phyloP scores from a whole-genome alignment of 2,888 invertebrate species.

The Himalopsyche anomala region DNA sequence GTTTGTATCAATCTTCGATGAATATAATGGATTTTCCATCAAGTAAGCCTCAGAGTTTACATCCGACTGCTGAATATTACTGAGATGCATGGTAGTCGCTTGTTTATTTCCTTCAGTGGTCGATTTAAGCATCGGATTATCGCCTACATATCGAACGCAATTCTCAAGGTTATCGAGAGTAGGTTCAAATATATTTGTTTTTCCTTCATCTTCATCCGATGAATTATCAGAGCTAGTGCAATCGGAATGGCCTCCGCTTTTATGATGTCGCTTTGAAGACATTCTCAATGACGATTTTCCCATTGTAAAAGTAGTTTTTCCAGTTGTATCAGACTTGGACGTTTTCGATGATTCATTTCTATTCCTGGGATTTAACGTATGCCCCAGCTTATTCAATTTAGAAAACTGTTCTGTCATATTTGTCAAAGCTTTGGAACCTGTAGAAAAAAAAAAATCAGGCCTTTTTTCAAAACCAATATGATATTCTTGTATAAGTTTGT shows the following conservation, averaged over 20 bases:
- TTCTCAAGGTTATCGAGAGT: conserved; percentile 76
- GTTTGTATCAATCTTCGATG: conserved; percentile 74
- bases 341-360: conserved; percentile 71
- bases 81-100: conserved; percentile 68
- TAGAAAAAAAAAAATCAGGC: conserved; percentile 65
- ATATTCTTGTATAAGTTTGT: neutral
- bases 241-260: conserved; percentile 82
- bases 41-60: conserved; percentile 67
- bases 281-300: conserved; percentile 73
- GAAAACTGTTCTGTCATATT: conserved; percentile 93
- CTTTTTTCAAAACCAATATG: conserved; percentile 23
- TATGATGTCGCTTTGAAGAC: conserved; percentile 75
- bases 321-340: conserved; percentile 73
- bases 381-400: conserved; percentile 85
- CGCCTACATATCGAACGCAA: conserved; percentile 75
- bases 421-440: conserved; percentile 89
- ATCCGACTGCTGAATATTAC: conserved; percentile 69
- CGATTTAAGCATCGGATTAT: conserved; percentile 68
- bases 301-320: conserved; percentile 75
- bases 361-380: conserved; percentile 79
- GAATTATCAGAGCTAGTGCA: conserved; percentile 78
- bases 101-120: conserved; percentile 70
- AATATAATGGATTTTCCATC: conserved; percentile 74
- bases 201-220: conserved; percentile 75
- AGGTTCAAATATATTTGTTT: conserved; percentile 75